These are phyloP conservation scores for Erpetoichthys calabaricus DNA, from an alignment of 2,797 vertebrate genomes.

Conservation along the genomic window DNA sequence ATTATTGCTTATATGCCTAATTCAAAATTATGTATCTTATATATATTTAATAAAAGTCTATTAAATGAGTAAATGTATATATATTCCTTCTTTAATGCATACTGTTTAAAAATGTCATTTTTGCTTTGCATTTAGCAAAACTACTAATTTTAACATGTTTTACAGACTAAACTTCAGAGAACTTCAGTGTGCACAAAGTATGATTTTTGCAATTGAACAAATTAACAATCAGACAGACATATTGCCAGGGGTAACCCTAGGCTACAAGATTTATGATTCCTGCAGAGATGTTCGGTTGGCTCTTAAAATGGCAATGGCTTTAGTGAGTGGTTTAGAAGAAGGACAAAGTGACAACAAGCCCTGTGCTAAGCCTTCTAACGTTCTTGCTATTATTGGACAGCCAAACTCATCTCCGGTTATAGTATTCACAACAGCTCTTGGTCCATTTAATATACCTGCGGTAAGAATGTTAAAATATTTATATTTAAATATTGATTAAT, in stretches of 20 bases:
- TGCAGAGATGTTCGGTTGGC: constrained; percentile 50
- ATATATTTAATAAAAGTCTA: too few species aligned
- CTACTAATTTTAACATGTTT: neutral
- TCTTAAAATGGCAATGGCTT: constrained; percentile 40
- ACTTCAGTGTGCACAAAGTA: constrained; percentile 50
- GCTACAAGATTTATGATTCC: constrained; percentile 49
- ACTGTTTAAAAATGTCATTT: too few species aligned
- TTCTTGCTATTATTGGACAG: constrained; percentile 52
- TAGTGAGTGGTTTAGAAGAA: constrained; percentile 32
- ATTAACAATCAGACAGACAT: constrained; percentile 42
- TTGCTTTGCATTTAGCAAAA: too few species aligned
- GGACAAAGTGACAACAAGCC: constrained; percentile 17
- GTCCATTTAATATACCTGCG: constrained; percentile 50
- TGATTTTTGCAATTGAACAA: constrained; percentile 56
- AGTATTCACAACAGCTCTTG: constrained; percentile 40
- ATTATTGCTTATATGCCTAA: too few species aligned
- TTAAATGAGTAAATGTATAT: too few species aligned
- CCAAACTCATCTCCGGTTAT: constrained; percentile 55
- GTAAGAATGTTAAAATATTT: constrained; percentile 29
- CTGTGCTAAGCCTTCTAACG: constrained; percentile 34
- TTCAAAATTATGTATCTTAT: too few species aligned
- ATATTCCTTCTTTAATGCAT: too few species aligned
- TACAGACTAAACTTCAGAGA: constrained; percentile 52
- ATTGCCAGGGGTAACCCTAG: constrained; percentile 38
- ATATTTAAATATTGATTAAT: neutral